A percentile compares a stretch with the other conserved stretches of the same genome.
These are phyloP conservation scores for Pemphredon lugubris DNA, from an alignment of 2,888 invertebrate genomes.

Conservation along the genomic window DNA sequence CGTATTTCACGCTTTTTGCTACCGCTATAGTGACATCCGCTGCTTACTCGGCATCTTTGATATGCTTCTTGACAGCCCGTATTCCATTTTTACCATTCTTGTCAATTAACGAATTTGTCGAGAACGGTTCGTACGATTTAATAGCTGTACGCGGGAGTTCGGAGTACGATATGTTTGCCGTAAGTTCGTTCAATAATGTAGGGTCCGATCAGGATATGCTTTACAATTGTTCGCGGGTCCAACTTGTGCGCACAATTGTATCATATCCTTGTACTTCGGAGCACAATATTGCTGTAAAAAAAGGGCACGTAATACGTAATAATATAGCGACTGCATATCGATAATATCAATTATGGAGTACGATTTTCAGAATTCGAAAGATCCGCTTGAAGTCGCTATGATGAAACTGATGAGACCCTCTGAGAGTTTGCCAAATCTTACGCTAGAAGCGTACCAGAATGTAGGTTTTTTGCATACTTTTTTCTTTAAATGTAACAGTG, in stretches of 20 bases:
- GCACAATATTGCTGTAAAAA: no score
- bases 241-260: no score
- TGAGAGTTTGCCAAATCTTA: conserved; percentile 45
- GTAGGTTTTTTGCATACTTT: conserved; percentile 26
- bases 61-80: conserved; percentile 59
- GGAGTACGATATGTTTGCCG: conserved; percentile 62
- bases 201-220: neutral
- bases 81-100: conserved; percentile 62
- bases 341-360: neutral
- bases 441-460: conserved; percentile 22
- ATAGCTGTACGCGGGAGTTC: conserved; percentile 56
- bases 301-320: no score
- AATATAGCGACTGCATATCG: no score
- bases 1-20: conserved; percentile 56
- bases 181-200: conserved; percentile 43
- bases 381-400: conserved; percentile 43
- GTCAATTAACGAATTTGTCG: conserved; percentile 66
- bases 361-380: conserved; percentile 40
- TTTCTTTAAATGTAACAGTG: neutral
- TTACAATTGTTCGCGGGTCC: no score
- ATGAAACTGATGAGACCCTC: conserved; percentile 46
- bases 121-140: conserved; percentile 66
- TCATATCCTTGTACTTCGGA: no score
- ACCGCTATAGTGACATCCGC: conserved; percentile 61
- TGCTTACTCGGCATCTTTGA: conserved; percentile 71